Base-by-base conservation (phyloP, 2,797 vertebrate genomes). In the Anniella stebbinsi region DNA sequence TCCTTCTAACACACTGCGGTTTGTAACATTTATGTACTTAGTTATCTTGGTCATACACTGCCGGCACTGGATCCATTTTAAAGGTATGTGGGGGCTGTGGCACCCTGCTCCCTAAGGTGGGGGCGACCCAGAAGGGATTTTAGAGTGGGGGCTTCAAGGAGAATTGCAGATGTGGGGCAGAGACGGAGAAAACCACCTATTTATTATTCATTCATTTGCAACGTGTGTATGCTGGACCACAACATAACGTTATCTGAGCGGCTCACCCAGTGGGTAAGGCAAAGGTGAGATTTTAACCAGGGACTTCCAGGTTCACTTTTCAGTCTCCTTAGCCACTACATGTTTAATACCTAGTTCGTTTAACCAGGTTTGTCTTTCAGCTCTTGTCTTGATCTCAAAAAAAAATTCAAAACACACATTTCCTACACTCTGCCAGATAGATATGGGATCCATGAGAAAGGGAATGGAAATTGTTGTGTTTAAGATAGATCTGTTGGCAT, bases 391-490 rank as follows among this genome's bases (percentile, higher is more conserved):
- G 5, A 72, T 30, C 9, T 51, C 23, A 18, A 38, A 93, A 38
- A 93, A 84, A 69, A 90, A 93, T 93, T 82, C 51, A 86, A 87
- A 66, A 81, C 48, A 73, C 41, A 5, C 7, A 12, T 91, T 93
- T 93, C 87, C 66, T 51, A 48, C 60, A 88, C n/a, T 66, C 6
- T 67, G 88, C 48, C 81, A 72, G 91, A 88, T 6, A n/a, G 70
- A 85, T 93, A 90, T 92, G 75, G 15, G 86, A 84, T 94, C 21
- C 41, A 21, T 57, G 70, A 33, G 57, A 76, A 87, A 86, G 92
- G 87, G 67, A 36, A 21, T 66, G 38, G 12, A 86, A 60, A 41
- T 21, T 48, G 13, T 30, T 48, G 80, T 93, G 85, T 67, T 66
- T 83, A 80, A 90, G 84, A 30, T 36, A 18, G 73, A 67, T 87